Base-by-base conservation (phyloP, 2,113 vertebrate genomes). In the Triplophysa siluroides region DNA sequence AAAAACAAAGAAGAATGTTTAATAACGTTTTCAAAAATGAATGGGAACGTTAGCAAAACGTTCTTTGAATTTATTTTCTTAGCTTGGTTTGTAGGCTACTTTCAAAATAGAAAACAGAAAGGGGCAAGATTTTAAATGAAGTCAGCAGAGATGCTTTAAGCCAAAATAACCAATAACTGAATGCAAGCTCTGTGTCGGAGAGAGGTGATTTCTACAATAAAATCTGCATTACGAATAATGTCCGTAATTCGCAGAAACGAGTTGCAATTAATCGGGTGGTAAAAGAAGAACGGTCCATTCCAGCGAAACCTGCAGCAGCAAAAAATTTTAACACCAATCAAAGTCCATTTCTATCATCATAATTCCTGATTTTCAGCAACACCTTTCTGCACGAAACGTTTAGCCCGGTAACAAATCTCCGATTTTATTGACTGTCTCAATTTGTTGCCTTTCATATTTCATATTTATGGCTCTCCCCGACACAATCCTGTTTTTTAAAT, bases 371-470 rank as follows among this genome's bases (percentile, higher is more conserved):
- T 91, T 91, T 93, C 91, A 90, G 89, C 85, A 92, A 91, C 86
- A 90, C 90, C 92, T 91, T 94, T 94, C 90, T 87, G 88, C 82
- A 88, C 87, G 89, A 90, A 89, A 88, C 87, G 92, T 92, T 89
- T 87, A 90, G 92, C 88, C 86, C 86, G 90, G 90, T 92, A 93
- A 95, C 93, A 95, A 96, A 96, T 95, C 92, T 94, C 88, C 86
- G 80, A 87, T 95, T 96, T 95, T 95, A 96, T 94, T 96, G 94
- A 94, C 94, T 92, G 93, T 93, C 93, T 96, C 93, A 93, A 94
- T 95, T 95, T 96, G 92, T 88, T 89, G 89, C 91, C 84, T 89
- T 95, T 94, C 94, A 95, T 96, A 94, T 96, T 96, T 96, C 93
- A 96, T 88, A 91, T 96, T 97, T 96, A 95, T 93, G 92, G 92